These are phyloP conservation scores for Phytoseiulus persimilis DNA, from an alignment of 2,888 invertebrate genomes.

Conservation along the genomic window DNA sequence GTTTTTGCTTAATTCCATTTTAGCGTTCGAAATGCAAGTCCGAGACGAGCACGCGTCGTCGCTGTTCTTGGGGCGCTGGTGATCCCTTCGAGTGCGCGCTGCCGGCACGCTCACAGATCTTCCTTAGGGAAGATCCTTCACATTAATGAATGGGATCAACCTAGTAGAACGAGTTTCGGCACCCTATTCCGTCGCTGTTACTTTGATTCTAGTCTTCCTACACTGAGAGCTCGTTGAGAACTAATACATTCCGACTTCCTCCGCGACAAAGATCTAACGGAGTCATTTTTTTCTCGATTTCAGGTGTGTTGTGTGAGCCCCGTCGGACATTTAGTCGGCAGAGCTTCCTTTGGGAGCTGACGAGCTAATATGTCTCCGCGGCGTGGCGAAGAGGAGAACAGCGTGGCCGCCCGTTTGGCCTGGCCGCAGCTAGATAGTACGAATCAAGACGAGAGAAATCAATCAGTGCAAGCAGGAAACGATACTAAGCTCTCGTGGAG, in stretches of 20 bases:
- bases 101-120: too few relatives aligned
- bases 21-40: not conserved
- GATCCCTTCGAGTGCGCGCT: too few relatives aligned
- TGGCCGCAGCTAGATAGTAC: not conserved
- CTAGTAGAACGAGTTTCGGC: too few relatives aligned
- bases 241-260: too few relatives aligned
- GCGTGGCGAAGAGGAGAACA: conserved; percentile 5
- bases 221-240: too few relatives aligned
- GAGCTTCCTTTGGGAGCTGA: not conserved
- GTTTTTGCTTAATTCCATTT: not conserved
- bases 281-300: not conserved
- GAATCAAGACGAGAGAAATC: not conserved
- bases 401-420: not conserved
- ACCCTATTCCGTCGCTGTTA: too few relatives aligned
- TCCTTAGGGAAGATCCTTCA: too few relatives aligned
- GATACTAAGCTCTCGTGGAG: not conserved
- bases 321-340: not conserved
- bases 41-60: not conserved
- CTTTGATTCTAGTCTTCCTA: too few relatives aligned
- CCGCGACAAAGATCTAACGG: not conserved
- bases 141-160: too few relatives aligned
- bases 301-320: conserved; percentile 37
- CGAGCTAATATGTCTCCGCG: not conserved
- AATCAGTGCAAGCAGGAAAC: not conserved
- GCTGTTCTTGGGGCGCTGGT: too few relatives aligned